Percentiles rank a stretch among this genome's conserved stretches.
phyloP scores from a whole-genome alignment of 1,140 invertebrate species.

The Meloidogyne chitwoodi region DNA sequence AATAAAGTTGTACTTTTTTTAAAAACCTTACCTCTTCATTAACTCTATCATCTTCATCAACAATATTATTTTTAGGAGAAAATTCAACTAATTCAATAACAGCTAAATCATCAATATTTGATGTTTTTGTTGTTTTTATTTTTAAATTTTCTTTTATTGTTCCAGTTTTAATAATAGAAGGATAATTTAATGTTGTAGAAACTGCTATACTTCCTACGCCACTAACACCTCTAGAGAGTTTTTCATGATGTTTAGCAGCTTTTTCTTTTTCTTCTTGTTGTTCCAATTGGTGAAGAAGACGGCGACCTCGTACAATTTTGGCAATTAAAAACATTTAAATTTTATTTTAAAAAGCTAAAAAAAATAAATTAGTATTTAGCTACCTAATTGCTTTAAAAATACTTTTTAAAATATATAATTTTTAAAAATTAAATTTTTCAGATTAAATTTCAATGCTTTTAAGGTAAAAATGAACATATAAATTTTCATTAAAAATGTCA shows the following conservation, averaged over 20 bases:
- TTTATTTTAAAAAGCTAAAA: background rate
- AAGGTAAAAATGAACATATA: background rate
- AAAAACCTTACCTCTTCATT: background rate
- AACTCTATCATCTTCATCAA: background rate
- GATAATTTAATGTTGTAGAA: background rate
- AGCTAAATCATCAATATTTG: background rate
- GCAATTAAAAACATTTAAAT: slow-evolving; percentile 43
- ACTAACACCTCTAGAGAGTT: background rate
- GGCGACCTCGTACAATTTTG: slow-evolving; percentile 43
- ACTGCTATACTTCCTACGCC: background rate
- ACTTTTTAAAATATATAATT: too few species aligned
- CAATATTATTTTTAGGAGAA: background rate
- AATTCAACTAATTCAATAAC: slow-evolving; percentile 3
- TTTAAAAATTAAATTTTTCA: background rate
- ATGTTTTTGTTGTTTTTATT: background rate
- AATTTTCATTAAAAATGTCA: background rate
- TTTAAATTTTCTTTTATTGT: background rate
- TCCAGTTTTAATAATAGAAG: background rate
- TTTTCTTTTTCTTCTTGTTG: slow-evolving; percentile 48
- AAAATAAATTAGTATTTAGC: background rate
- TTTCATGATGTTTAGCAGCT: slow-evolving; percentile 11
- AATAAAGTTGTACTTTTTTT: too few species aligned
- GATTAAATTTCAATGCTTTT: background rate
- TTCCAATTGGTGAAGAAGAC: slow-evolving; percentile 44
- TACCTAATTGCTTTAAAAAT: background rate